Conservation (phyloP, 2,797 vertebrate genomes). For the Bryconaethiops microstoma region DNA sequence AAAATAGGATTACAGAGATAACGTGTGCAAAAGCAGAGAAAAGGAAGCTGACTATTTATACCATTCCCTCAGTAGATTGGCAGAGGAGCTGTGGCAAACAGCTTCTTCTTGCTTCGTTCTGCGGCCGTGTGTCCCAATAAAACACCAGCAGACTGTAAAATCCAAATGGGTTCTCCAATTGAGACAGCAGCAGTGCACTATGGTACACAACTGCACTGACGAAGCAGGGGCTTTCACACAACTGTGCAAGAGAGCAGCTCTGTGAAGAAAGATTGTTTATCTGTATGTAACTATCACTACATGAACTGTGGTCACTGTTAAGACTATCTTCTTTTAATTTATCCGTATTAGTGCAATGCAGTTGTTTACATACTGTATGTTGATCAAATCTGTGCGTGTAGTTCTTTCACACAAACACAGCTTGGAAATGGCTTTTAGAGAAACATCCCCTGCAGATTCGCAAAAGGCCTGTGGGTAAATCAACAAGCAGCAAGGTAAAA, state of each 20-base stretch:
- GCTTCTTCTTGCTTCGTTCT: not conserved
- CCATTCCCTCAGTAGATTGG: slow-evolving; percentile 48
- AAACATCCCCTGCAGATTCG: too few relatives aligned
- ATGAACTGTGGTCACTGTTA: not conserved
- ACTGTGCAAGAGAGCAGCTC: not conserved
- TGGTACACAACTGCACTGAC: not conserved
- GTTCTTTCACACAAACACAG: too few relatives aligned
- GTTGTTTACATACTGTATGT: too few relatives aligned
- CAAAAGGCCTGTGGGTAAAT: too few relatives aligned
- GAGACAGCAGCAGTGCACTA: not conserved
- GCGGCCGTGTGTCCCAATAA: not conserved
- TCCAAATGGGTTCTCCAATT: not conserved
- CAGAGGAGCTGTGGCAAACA: slow-evolving; percentile 45
- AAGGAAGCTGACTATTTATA: slow-evolving; percentile 44
- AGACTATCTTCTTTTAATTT: too few relatives aligned
- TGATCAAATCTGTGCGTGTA: too few relatives aligned
- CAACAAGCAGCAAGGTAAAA: too few relatives aligned
- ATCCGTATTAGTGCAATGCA: too few relatives aligned
- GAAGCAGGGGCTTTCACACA: not conserved
- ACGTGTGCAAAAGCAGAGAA: slow-evolving; percentile 22
- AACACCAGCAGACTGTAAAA: not conserved
- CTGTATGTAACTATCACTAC: not conserved
- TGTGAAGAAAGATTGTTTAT: not conserved
- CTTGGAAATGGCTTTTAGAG: too few relatives aligned
- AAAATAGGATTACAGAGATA: slow-evolving; percentile 55